phyloP scores from a whole-genome alignment of 1,140 invertebrate species.

The Drosophila insularis region DNA sequence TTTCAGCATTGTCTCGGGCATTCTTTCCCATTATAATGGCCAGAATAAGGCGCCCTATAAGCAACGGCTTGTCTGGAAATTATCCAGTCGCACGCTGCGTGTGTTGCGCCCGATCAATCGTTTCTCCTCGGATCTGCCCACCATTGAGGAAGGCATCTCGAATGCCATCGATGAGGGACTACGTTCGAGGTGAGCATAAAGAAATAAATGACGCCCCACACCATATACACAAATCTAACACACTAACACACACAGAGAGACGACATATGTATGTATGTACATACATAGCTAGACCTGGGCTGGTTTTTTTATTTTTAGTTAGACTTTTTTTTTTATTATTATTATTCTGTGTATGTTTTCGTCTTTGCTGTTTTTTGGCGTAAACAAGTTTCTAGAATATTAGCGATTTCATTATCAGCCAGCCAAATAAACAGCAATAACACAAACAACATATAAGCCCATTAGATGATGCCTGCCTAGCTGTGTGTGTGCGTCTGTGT shows the following conservation, averaged over 20 bases:
- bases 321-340: constrained; percentile 20
- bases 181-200: constrained; percentile 71
- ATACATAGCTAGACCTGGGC: background rate
- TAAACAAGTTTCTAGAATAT: constrained; percentile 81
- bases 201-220: background rate
- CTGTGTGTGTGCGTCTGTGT: constrained; percentile 3
- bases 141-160: constrained; percentile 86
- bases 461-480: constrained; percentile 42
- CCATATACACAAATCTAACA: background rate
- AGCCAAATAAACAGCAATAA: constrained; percentile 42
- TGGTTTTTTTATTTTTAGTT: constrained; percentile 65
- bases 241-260: constrained; percentile 8
- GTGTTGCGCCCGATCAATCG: constrained; percentile 89
- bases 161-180: constrained; percentile 78
- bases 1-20: constrained; percentile 85
- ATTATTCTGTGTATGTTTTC: constrained; percentile 33
- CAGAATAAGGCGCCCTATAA: constrained; percentile 87
- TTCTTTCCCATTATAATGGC: constrained; percentile 88
- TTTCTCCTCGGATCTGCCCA: constrained; percentile 88
- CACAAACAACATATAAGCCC: constrained; percentile 36
- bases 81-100: constrained; percentile 86
- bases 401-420: constrained; percentile 72
- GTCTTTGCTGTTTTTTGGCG: constrained; percentile 52
- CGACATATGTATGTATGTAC: background rate
- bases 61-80: constrained; percentile 89